Conservation (phyloP, 2,888 invertebrate genomes). For the Drosophila formosana region DNA sequence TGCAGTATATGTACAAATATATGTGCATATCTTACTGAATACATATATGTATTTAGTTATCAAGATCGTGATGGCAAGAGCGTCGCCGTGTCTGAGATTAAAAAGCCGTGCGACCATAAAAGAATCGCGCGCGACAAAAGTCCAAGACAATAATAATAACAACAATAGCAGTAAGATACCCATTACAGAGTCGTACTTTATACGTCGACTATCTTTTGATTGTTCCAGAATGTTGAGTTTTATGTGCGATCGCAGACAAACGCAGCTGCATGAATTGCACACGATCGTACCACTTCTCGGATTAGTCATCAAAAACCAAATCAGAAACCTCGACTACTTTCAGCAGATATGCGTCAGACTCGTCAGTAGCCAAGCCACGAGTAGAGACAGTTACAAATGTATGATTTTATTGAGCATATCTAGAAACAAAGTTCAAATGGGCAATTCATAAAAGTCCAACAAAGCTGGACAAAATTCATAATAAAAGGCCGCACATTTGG, state of each 20-base stretch:
- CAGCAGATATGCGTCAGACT: slow-evolving; percentile 19
- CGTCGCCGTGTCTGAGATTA: slow-evolving; percentile 45
- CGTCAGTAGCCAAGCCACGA: too few relatives aligned
- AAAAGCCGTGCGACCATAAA: slow-evolving; percentile 23
- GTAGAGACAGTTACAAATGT: background rate
- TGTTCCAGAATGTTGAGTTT: slow-evolving; percentile 14
- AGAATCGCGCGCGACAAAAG: slow-evolving; percentile 29
- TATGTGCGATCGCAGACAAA: background rate
- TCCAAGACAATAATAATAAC: slow-evolving; percentile 8
- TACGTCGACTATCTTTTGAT: background rate
- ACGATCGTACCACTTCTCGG: slow-evolving; percentile 3
- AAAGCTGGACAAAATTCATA: background rate
- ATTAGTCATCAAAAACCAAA: slow-evolving; percentile 17
- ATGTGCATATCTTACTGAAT: background rate
- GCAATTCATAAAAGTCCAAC: background rate
- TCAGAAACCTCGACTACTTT: background rate
- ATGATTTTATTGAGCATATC: background rate
- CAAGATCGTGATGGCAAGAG: slow-evolving; percentile 33
- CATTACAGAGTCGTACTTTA: slow-evolving; percentile 1
- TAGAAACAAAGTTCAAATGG: slow-evolving; percentile 2
- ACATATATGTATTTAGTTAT: background rate
- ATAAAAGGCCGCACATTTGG: slow-evolving; percentile 2
- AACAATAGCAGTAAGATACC: slow-evolving; percentile 10
- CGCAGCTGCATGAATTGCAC: slow-evolving; percentile 9
- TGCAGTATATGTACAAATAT: background rate